Evolutionary conservation across 2,888 invertebrate genomes (phyloP).

Genomic region (Idaea aversata): DNA sequence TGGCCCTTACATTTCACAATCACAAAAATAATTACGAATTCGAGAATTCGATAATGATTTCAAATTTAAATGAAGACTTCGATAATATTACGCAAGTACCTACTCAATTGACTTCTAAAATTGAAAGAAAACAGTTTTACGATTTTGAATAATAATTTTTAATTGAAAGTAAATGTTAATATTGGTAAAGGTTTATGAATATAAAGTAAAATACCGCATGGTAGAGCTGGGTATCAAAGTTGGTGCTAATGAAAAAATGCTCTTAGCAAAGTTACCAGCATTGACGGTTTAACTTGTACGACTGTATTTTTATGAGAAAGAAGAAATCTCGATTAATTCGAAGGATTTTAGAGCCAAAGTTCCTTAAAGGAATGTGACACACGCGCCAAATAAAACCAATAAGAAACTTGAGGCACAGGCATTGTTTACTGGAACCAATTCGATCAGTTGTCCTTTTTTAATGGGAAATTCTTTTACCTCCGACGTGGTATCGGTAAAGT

Average conservation of each 20-base stretch:
- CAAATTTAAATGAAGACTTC: slow-evolving; percentile 7
- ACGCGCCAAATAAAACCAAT: slow-evolving; percentile 66
- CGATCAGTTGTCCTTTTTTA: slow-evolving; percentile 66
- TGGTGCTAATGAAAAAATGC: slow-evolving; percentile 25
- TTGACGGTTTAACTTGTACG: background rate
- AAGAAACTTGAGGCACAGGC: slow-evolving; percentile 50
- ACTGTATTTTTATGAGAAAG: slow-evolving; percentile 3
- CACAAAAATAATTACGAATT: slow-evolving; percentile 18
- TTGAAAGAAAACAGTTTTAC: slow-evolving; percentile 1
- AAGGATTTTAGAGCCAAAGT: slow-evolving; percentile 19
- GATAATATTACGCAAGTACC: slow-evolving; percentile 6
- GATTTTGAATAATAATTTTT: background rate
- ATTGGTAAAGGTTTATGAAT: background rate
- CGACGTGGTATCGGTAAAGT: slow-evolving; percentile 50
- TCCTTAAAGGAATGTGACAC: slow-evolving; percentile 48
- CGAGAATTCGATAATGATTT: slow-evolving; percentile 13
- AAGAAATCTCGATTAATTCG: slow-evolving; percentile 18
- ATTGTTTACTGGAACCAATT: slow-evolving; percentile 67
- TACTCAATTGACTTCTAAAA: background rate
- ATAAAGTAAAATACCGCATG: slow-evolving; percentile 13
- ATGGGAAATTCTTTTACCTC: slow-evolving; percentile 69
- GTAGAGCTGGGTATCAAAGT: slow-evolving; percentile 10
- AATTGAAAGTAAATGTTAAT: background rate
- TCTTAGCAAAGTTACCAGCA: slow-evolving; percentile 18
- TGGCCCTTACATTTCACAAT: slow-evolving; percentile 19